Base-by-base conservation (phyloP, 2,797 vertebrate species). In the Melanotaenia parkinsoni region DNA sequence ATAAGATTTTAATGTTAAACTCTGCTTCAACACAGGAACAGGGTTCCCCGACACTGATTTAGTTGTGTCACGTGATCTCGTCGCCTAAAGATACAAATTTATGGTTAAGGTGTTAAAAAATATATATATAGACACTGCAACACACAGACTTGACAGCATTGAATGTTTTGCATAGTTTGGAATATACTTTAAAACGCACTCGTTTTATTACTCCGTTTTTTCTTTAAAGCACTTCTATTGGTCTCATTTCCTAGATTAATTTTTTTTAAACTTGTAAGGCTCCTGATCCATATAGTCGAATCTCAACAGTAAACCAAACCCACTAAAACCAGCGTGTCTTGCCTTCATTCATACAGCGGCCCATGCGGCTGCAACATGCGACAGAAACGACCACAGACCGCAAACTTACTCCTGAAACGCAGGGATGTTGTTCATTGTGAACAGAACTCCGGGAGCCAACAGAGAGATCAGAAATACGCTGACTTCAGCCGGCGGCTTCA, bases 371-470 rank as follows among this genome's bases (percentile, higher is more conserved):
- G 43, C 43, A 58, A 16, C 12, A 2, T 47, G 38, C 3, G 13
- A 69, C 33, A 13, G 20, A 72, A 43, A 53, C 16, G 3, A 76
- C 30, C 4, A 7, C 6, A 40, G 12, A 33, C 26, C 16, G 32
- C n/a, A 76, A 43, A 96, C 97, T 97, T 93, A 98, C 98, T 96
- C 93, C 63, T 96, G 95, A 62, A 97, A 59, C 28, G 81, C 80
- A 0, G 94, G 87, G 35, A 91, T 38, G 2, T 90, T 85, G 88
- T 95, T 96, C 83, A 96, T 76, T 10, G 83, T 40, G 51, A 93
- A 96, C 67, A 95, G 91, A 63, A 96, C 60, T 0, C 93, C 94
- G 22, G 97, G 92, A 38, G 96, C 96, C n/a, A 89, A 64, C 4
- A 98, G 88, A 20, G 96, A 97, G 3, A 96, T 82, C 62, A 91